Conservation (phyloP, 2,113 vertebrate species). For the Ctenodactylus gundi region DNA sequence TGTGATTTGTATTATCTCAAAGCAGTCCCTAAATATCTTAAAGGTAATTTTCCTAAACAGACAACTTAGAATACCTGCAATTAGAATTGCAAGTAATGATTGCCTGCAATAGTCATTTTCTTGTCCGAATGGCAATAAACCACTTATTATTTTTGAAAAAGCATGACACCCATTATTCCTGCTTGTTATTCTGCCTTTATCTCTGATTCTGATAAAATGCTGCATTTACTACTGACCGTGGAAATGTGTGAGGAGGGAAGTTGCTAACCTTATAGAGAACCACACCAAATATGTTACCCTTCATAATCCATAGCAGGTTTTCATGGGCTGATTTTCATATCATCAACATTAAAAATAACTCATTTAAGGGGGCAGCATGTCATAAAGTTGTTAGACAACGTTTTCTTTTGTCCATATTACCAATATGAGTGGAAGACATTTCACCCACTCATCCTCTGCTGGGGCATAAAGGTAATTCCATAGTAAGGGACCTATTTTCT, state of each 20-base stretch:
- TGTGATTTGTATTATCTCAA: conserved; percentile 55
- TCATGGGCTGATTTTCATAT: background rate
- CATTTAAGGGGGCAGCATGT: background rate
- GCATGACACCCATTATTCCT: conserved; percentile 60
- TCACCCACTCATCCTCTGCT: background rate
- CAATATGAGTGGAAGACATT: background rate
- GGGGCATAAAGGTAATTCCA: background rate
- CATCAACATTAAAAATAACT: background rate
- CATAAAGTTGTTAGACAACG: background rate
- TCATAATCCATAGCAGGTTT: background rate
- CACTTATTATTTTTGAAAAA: conserved; percentile 59
- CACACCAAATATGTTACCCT: background rate
- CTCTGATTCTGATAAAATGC: conserved; percentile 40
- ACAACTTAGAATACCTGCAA: conserved; percentile 62
- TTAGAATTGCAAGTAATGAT: conserved; percentile 46
- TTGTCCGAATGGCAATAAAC: conserved; percentile 64
- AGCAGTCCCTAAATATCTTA: conserved; percentile 33
- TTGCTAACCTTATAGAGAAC: background rate
- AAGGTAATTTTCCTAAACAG: conserved; percentile 55
- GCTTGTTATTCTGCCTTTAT: conserved; percentile 19
- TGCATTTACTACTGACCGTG: background rate
- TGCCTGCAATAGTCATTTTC: conserved; percentile 64
- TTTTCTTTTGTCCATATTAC: background rate
- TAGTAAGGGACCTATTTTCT: too few relatives aligned
- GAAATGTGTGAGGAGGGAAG: background rate